These are phyloP conservation scores for Holotrichia oblita DNA, from an alignment of 1,140 invertebrate genomes.

Conservation along the genomic window DNA sequence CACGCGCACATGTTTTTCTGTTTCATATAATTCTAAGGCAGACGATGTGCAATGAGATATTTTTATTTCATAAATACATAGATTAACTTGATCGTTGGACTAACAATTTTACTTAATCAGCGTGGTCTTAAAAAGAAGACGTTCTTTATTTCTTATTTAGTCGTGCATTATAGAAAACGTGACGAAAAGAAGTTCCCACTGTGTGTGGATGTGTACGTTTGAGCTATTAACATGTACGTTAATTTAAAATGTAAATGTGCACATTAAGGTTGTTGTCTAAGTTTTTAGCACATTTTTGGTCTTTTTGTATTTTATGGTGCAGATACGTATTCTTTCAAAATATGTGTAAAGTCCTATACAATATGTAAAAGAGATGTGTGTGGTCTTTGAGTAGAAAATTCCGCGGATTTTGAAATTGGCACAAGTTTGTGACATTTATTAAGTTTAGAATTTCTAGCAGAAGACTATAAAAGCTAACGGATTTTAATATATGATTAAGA, in stretches of 20 bases:
- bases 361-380: too few species aligned
- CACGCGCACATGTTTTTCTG: constrained; percentile 19
- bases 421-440: too few species aligned
- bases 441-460: too few species aligned
- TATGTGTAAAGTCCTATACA: neutral
- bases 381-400: too few species aligned
- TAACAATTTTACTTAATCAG: neutral
- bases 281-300: neutral
- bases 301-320: neutral
- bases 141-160: neutral
- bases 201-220: neutral
- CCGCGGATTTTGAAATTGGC: too few species aligned
- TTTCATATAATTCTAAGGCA: neutral
- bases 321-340: neutral
- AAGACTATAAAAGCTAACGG: too few species aligned
- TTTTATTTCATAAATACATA: constrained; percentile 1
- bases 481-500: too few species aligned
- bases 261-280: neutral
- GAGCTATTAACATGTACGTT: neutral
- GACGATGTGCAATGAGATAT: neutral
- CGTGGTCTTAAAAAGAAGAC: neutral
- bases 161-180: neutral
- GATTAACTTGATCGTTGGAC: neutral
- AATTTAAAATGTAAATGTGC: constrained; percentile 6
- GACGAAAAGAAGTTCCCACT: neutral